Evolutionary conservation across 53 echinoderm and acorn worm genomes (phyloP), one percentile per base, ranked within the genome.

Genomic region (Holothuria leucospilota): DNA sequence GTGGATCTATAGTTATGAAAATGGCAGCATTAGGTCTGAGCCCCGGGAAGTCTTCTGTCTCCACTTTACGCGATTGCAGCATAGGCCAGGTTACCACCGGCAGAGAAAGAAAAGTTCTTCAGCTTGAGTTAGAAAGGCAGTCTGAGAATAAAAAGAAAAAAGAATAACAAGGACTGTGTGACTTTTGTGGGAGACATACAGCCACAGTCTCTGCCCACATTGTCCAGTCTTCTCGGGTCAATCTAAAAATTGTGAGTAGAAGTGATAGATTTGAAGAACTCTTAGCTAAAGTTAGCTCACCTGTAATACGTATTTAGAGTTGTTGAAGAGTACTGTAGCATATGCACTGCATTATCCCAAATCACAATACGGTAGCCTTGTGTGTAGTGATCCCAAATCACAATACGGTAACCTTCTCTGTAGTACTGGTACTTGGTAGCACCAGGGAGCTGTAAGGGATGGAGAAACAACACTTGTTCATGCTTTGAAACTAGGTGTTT

Each of bases 171-270:
- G 11, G 64, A 26, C 2, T 26, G 7, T 25, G 69, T 26, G 69
- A 69, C 69, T 69, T 8, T 26, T 29, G 25, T 0, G 8, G 69
- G 38, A 69, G 69, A 23, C 69, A 29, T 29, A 25, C 69, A n/a
- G 25, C 28, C 69, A 69, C 69, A 6, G 69, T 69, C 29, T 69
- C 26, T 26, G 69, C 69, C 69, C 69, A 69, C 14, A 7, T 69
- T n/a, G 28, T 6, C 69, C 69, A 69, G 8, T 69, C 28, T 69
- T 29, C 69, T 69, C 13, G 23, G 27, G 66, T 65, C 66, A 65
- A 24, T n/a, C n/a, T n/a, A n/a, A n/a, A n/a, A n/a, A n/a, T n/a
- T n/a, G n/a, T 59, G 21, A 21, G 21, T 20, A 16, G 18, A 2
- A 20, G 61, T 20, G 61, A 61, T 21, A 16, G 16, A 61, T 21